Base-by-base conservation (phyloP, 1,140 invertebrate genomes). In the Magallana ariakensis region DNA sequence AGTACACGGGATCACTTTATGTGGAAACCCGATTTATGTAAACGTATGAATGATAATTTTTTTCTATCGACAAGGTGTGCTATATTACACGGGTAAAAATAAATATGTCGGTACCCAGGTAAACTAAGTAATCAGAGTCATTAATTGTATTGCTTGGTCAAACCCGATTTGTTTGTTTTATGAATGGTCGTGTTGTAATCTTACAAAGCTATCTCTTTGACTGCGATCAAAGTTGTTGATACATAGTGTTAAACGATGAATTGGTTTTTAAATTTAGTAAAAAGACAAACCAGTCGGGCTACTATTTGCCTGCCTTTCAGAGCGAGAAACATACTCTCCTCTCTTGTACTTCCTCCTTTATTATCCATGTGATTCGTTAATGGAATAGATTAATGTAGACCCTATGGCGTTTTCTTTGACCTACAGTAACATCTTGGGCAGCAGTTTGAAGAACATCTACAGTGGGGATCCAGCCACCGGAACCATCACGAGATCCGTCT, bases 401-500 rank as follows among this genome's bases (percentile, higher is more conserved):
- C 33, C 33, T 11, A 75, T 75, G 66, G 66, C 70, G 5, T 82
- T 82, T 56, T 82, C 53, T 53, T 56, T 82, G 53, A 82, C 80
- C 0, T 55, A 54, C 55, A 54, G 55, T 55, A 82, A 56, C 16
- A 82, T 82, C 19, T 26, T 56, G 5, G 80, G 54, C 46, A 82
- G 55, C 46, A 82, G 80, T 54, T 54, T 82, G 19, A 82, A 56
- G 46, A 53, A 82, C 19, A 82, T 82, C 15, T 82, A 82, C 80
- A 82, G 80, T 16, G 80, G 80, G 11, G 19, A 54, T 1, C 80
- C 33, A 11, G 13, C 53, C 46, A 82, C 46, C 1, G 55, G 53
- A 16, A 82, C 53, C n/a, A 82, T 82, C 19, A 55, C 80, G 16
- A 33, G 80, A 16, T 26, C 80, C 8, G 46, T 56, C n/a, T n/a